Evolutionary conservation across 1,140 invertebrate genomes (phyloP).

Genomic region (Platyscapa corneri): DNA sequence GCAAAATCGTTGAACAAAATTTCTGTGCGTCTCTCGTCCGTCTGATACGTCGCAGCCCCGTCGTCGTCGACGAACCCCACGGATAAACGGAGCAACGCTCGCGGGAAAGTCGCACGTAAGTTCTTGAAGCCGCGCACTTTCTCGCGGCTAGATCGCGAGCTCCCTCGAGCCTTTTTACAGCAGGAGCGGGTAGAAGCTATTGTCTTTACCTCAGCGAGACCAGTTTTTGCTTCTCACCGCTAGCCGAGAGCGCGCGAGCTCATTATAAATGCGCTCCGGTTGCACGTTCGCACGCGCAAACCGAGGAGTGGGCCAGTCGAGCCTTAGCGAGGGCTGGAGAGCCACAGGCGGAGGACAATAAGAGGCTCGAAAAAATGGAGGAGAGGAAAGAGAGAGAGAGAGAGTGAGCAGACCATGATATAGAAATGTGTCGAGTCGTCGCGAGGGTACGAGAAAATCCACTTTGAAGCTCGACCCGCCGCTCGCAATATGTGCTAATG

Average conservation of each 20-base stretch:
- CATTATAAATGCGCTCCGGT: conserved; percentile 36
- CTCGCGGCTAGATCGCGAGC: background rate
- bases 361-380: background rate
- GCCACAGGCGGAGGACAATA: background rate
- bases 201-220: conserved; percentile 67
- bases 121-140: background rate
- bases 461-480: background rate
- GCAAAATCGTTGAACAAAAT: too few species aligned
- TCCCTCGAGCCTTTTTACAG: background rate
- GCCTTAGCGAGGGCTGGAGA: background rate
- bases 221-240: conserved; percentile 64
- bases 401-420: background rate
- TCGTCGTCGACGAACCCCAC: background rate
- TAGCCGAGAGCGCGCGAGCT: conserved; percentile 12
- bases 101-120: background rate
- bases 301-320: background rate
- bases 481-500: conserved; percentile 8
- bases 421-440: background rate
- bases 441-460: background rate
- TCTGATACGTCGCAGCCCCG: too few species aligned
- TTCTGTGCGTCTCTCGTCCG: too few species aligned
- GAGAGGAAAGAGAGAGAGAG: background rate
- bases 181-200: conserved; percentile 34
- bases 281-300: conserved; percentile 31
- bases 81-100: background rate